Percentiles rank a stretch among this genome's conserved stretches.
Evolutionary conservation across 1,140 invertebrate genomes (phyloP).

Genomic region (Eciton burchellii): DNA sequence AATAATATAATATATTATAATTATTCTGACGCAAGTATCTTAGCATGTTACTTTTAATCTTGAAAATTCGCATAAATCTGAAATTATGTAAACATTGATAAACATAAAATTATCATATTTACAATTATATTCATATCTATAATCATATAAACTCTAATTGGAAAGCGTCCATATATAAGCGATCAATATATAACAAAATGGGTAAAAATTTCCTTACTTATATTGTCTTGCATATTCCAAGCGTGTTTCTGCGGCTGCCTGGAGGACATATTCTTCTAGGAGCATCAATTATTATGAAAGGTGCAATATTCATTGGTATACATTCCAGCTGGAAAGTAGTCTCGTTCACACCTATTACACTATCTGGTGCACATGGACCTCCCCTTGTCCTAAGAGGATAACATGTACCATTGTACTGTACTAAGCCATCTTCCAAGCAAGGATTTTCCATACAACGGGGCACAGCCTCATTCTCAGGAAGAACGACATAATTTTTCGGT

Average conservation of each 20-base stretch:
- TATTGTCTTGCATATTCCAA: conserved; percentile 73
- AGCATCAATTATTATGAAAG: conserved; percentile 72
- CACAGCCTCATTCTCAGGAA: conserved; percentile 84
- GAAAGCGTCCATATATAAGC: too few species aligned
- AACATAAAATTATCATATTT: too few species aligned
- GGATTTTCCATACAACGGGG: conserved; percentile 88
- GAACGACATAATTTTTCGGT: conserved; percentile 85
- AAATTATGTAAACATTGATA: background rate
- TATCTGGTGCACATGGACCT: conserved; percentile 79
- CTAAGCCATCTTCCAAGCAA: conserved; percentile 85
- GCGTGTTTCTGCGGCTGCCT: conserved; percentile 76
- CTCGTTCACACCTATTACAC: conserved; percentile 75
- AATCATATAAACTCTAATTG: conserved; percentile 24
- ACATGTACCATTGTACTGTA: conserved; percentile 85
- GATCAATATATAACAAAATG: background rate
- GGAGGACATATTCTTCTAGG: conserved; percentile 73
- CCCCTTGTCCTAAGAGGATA: conserved; percentile 82
- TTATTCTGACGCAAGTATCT: background rate
- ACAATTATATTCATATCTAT: background rate
- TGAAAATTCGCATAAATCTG: background rate
- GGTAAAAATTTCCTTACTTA: conserved; percentile 15
- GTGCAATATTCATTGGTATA: conserved; percentile 45
- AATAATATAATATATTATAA: conserved; percentile 52
- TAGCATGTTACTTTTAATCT: background rate
- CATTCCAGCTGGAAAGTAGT: conserved; percentile 79